These are phyloP conservation scores for Aurelia coerulea DNA, from an alignment of 30 jellyfish, hydroid and myxozoan species.

Conservation along the genomic window DNA sequence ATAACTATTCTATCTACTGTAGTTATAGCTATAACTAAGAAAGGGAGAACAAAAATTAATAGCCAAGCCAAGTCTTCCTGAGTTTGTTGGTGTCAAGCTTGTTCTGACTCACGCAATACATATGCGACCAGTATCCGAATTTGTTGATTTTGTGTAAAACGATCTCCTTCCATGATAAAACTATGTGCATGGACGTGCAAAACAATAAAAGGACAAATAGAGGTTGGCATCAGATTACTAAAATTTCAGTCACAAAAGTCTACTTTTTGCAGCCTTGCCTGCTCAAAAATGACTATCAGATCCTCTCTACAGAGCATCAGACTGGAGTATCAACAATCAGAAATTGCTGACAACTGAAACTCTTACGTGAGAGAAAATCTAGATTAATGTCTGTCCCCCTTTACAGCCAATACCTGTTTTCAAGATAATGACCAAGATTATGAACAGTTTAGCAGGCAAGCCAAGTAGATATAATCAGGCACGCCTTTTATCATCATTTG, in stretches of 20 bases:
- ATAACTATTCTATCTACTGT: too few relatives aligned
- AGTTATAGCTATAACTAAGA: too few relatives aligned
- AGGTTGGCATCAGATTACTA: conserved; percentile 62
- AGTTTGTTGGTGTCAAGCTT: too few relatives aligned
- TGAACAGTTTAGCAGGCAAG: conserved; percentile 48
- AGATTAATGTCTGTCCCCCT: conserved; percentile 69
- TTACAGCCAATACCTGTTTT: conserved; percentile 76
- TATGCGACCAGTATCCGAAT: too few relatives aligned
- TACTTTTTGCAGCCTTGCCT: conserved; percentile 1
- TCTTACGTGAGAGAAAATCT: background rate
- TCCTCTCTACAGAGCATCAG: conserved; percentile 2
- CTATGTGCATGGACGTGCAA: too few relatives aligned
- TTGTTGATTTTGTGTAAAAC: too few relatives aligned
- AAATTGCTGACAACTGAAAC: background rate
- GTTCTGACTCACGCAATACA: too few relatives aligned
- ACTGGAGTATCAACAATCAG: conserved; percentile 8
- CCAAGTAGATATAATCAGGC: conserved; percentile 14
- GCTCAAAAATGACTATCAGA: background rate
- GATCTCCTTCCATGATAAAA: too few relatives aligned
- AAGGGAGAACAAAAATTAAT: too few relatives aligned
- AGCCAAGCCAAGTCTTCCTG: too few relatives aligned
- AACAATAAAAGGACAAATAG: too few relatives aligned
- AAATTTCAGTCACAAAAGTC: conserved; percentile 33
- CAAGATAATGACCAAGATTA: conserved; percentile 81
- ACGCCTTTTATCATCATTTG: conserved; percentile 70